Base-by-base conservation (phyloP, 2,797 vertebrate genomes). In the Sebastes trivittatus region DNA sequence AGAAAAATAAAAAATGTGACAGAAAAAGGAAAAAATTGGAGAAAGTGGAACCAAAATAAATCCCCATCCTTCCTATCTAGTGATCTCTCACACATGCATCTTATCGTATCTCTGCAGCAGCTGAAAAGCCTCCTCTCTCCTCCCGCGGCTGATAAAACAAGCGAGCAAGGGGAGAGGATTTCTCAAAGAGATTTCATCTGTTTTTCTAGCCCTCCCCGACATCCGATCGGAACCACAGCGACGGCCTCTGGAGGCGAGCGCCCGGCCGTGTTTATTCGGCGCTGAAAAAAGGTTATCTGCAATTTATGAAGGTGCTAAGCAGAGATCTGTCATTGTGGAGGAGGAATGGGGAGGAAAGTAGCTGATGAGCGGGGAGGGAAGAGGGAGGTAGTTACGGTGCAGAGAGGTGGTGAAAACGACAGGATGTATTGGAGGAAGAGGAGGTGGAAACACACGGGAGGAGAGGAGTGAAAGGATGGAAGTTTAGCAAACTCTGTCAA, bases 271-370 rank as follows among this genome's bases (percentile, higher is more conserved):
- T 89, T 94, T 93, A 84, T 85, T 81, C 72, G 27, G 78, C 18
- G 67, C 78, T 86, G 86, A 89, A 89, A 87, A 32, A 89, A 30
- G 77, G 80, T 91, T 93, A 94, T 94, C 92, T 85, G 90, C 71
- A 78, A 83, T 86, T 81, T 92, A 78, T 88, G 82, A 92, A 94
- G 90, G 93, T 90, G 93, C 73, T 91, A 93, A 95, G 87, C 84
- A 88, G 85, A 86, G 88, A 94, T 94, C 90, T 93, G 94, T 94
- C 89, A 88, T 65, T 84, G 88, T 69, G 72, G 73, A 64, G 81
- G 61, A 80, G 69, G 76, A 59, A 59, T 1, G 63, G 56, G 58
- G 56, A 55, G 54, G 68, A 66, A 59, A 46, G 34, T 38, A 25
- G 55, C 25, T 18, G 64, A 58, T 18, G 81, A 82, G 55, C 1